A percentile compares a stretch with the other conserved stretches of the same genome.
Conservation (phyloP, 1,140 invertebrate species). For the Cotesia vestalis region DNA sequence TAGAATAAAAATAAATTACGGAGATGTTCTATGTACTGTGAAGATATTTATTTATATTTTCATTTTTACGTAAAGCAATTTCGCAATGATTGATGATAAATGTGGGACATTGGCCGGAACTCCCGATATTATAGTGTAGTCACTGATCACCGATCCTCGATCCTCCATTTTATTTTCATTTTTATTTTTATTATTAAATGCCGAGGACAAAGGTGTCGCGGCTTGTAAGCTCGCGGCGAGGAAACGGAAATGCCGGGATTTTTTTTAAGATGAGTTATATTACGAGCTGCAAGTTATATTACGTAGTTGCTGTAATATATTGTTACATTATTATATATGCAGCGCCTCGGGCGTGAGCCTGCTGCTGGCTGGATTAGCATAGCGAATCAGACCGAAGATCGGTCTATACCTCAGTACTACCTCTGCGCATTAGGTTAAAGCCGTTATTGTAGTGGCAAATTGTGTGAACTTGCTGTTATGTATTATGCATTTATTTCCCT, state of each 20-base stretch:
- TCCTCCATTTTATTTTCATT: neutral
- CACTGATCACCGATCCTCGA: too few species aligned
- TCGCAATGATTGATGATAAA: neutral
- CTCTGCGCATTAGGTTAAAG: constrained; percentile 29
- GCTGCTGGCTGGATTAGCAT: constrained; percentile 32
- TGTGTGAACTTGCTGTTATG: constrained; percentile 1
- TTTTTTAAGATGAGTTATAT: neutral
- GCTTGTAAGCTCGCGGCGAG: neutral
- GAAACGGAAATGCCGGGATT: constrained; percentile 7
- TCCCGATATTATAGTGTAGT: neutral
- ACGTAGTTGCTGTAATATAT: constrained; percentile 8
- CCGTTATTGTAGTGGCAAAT: constrained; percentile 32
- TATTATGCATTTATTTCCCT: constrained; percentile 2
- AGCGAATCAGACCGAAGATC: constrained; percentile 42
- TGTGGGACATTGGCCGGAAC: constrained; percentile 1
- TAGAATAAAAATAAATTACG: neutral
- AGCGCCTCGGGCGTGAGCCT: constrained; percentile 12
- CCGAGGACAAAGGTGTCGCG: too few species aligned
- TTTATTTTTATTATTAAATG: neutral
- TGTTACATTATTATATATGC: neutral
- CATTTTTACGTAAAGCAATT: neutral
- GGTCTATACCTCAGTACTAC: constrained; percentile 28
- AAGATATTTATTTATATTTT: neutral
- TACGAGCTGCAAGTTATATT: neutral
- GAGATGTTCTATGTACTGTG: neutral